Evolutionary conservation across 2,888 invertebrate species (phyloP), one percentile per base, ranked within the genome.

Genomic region (Muschampia plurimacula): DNA sequence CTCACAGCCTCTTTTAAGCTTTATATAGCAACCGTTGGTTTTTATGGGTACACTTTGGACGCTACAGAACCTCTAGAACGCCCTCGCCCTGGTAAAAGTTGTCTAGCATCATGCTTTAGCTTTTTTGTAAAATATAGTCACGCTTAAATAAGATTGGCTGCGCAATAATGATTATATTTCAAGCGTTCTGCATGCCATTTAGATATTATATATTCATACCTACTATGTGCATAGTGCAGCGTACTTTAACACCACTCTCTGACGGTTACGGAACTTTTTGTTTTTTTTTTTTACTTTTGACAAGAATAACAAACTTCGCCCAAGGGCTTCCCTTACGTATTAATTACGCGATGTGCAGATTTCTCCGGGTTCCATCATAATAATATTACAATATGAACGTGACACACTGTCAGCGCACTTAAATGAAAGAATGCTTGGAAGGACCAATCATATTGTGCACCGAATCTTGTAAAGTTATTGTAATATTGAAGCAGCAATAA

Each of bases 151-250:
- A 93, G 94, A 93, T 93, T 93, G 94, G 93, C 94, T 93, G 93
- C 93, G 92, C 94, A 93, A 94, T 94, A 93, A 93, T 94, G 93
- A 94, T 93, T 93, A 90, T 92, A 94, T 92, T 93, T 93, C 94
- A 94, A 93, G 93, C 93, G 93, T 94, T 94, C 94, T 94, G 93
- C 93, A 94, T 94, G 93, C 93, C 93, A 93, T 92, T 94, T 94
- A 94, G 94, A 94, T 92, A 89, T 89, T 91, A 91, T 93, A 90
- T 93, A 93, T 92, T 91, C 93, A 93, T 94, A 88, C 93, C 90
- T 92, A 88, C 88, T 90, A 91, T 93, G 92, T 92, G 93, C 93
- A 90, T 94, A 94, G 92, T 90, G 91, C 91, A 88, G 91, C 91
- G 89, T 91, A 89, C 83, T 83, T 90, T 92, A 92, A 92, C 93